These are phyloP conservation scores for Scatophagus argus DNA, from an alignment of 2,113 vertebrate species.

Conservation along the genomic window DNA sequence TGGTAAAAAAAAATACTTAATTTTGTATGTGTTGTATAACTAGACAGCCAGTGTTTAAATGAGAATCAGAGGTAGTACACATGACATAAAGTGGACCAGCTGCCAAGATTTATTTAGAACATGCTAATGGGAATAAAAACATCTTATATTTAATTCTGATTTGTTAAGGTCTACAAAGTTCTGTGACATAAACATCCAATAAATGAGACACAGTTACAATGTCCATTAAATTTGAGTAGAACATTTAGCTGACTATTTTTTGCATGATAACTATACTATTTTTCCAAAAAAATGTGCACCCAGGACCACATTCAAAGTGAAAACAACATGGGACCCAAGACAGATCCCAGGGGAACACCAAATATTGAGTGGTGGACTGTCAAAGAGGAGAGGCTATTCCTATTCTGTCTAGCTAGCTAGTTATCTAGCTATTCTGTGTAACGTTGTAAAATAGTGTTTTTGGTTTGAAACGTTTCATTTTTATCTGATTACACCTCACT, in stretches of 20 bases:
- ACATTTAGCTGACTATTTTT: background rate
- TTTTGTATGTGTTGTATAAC: background rate
- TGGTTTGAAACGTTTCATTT: background rate
- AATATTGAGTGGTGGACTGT: background rate
- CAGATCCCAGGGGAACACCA: conserved; percentile 2
- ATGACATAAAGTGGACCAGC: background rate
- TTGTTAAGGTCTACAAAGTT: background rate
- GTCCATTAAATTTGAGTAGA: background rate
- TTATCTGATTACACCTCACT: background rate
- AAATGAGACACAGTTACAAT: background rate
- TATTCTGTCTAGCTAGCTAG: background rate
- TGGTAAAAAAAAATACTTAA: background rate
- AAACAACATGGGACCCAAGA: background rate
- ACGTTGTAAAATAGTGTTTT: background rate
- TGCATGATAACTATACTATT: background rate
- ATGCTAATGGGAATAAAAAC: background rate
- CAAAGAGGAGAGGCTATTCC: background rate
- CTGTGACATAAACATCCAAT: background rate
- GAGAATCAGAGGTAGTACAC: background rate
- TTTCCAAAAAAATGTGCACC: background rate
- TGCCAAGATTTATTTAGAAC: conserved; percentile 1
- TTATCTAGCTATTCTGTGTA: background rate
- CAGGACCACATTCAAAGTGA: background rate
- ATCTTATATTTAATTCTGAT: background rate
- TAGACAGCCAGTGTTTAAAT: background rate